Conservation (phyloP, 2,797 vertebrate species). For the Sphenopsis melanotis region DNA sequence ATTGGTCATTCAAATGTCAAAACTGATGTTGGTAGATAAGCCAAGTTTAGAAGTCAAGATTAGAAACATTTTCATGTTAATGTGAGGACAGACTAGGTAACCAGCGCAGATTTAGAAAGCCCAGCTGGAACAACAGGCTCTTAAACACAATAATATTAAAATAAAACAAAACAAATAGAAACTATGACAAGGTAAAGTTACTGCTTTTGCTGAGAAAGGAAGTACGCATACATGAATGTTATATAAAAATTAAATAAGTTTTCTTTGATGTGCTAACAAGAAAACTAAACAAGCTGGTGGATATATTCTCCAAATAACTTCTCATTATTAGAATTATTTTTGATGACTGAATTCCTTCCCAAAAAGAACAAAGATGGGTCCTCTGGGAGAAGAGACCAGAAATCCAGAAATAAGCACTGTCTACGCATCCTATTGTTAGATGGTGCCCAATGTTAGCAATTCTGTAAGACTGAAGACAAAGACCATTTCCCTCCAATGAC, state of each 20-base stretch:
- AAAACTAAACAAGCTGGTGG: conserved; percentile 18
- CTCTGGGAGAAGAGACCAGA: conserved; percentile 6
- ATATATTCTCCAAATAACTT: conserved; percentile 27
- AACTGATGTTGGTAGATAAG: neutral
- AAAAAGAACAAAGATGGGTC: neutral
- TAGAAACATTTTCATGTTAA: neutral
- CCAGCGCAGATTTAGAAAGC: neutral
- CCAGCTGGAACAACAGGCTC: neutral
- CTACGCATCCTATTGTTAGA: neutral
- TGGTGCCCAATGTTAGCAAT: neutral
- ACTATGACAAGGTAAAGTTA: neutral
- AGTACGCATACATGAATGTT: conserved; percentile 21
- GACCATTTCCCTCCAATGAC: neutral
- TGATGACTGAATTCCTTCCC: conserved; percentile 6
- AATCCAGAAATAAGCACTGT: conserved; percentile 17
- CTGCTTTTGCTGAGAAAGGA: conserved; percentile 12
- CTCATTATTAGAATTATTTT: neutral
- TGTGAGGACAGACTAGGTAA: neutral
- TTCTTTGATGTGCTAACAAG: conserved; percentile 35
- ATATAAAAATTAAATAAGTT: neutral
- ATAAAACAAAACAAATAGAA: conserved; percentile 11
- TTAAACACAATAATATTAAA: neutral
- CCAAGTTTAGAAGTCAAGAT: neutral
- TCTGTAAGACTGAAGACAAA: neutral
- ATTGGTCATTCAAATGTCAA: neutral